Evolutionary conservation across 1,140 invertebrate genomes (phyloP).

Genomic region (Coptotermes formosanus): DNA sequence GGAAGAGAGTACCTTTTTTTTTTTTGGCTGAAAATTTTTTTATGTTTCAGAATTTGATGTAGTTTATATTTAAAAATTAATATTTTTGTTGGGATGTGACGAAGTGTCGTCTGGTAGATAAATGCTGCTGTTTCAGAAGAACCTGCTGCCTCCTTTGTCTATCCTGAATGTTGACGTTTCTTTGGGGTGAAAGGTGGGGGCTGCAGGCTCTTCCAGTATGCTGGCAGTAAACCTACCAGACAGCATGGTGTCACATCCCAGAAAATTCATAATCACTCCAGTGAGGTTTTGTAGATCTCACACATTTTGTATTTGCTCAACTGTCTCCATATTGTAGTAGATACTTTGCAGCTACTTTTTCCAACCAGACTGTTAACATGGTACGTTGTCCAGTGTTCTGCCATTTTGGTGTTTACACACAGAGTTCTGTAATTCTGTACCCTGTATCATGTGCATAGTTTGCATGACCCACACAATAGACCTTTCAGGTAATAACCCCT

Average conservation of each 20-base stretch:
- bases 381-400: not conserved
- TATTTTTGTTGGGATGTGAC: no score
- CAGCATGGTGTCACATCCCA: no score
- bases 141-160: no score
- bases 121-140: no score
- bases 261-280: no score
- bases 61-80: not conserved
- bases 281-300: no score
- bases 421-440: not conserved
- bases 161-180: no score
- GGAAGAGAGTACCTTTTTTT: no score
- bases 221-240: no score
- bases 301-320: not conserved
- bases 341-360: not conserved
- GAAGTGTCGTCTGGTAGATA: no score
- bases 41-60: not conserved
- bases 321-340: not conserved
- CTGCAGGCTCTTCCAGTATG: no score
- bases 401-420: not conserved
- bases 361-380: not conserved
- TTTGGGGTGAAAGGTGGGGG: no score
- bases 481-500: not conserved
- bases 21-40: not conserved
- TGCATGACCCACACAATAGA: not conserved
- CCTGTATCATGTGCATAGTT: not conserved